Conservation (phyloP, 2,113 vertebrate genomes). For the Smithornis capensis region DNA sequence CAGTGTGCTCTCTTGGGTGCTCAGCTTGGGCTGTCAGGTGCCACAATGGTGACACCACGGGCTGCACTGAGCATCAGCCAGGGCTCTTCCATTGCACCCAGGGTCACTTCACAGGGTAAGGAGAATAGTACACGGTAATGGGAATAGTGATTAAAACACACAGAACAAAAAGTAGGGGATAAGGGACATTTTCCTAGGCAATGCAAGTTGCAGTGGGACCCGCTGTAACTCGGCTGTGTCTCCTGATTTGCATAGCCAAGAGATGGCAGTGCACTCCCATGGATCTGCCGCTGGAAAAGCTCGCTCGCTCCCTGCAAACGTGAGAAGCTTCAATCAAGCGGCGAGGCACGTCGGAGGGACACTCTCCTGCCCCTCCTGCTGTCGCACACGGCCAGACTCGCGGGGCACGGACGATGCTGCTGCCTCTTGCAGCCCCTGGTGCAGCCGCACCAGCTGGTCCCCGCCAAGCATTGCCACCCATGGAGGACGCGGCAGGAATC, state of each 20-base stretch:
- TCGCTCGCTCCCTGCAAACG: rapidly evolving
- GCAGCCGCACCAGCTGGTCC: background rate
- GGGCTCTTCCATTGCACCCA: background rate
- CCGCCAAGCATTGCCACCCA: rapidly evolving
- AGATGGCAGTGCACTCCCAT: conserved; percentile 55
- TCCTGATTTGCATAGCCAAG: background rate
- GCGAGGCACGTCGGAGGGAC: rapidly evolving
- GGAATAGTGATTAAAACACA: background rate
- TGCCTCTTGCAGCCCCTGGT: background rate
- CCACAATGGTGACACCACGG: rapidly evolving
- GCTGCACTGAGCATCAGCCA: rapidly evolving
- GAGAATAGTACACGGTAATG: background rate
- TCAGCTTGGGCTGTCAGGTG: rapidly evolving
- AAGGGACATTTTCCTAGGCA: background rate
- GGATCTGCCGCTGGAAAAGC: background rate
- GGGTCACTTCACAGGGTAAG: background rate
- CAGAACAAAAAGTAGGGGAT: rapidly evolving
- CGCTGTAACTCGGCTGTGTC: rapidly evolving
- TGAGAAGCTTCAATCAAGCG: rapidly evolving
- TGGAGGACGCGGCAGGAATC: rapidly evolving
- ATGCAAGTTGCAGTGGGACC: rapidly evolving
- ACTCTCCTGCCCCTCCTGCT: rapidly evolving
- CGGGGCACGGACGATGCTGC: background rate
- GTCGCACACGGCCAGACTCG: rapidly evolving
- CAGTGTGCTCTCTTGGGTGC: rapidly evolving